These are phyloP conservation scores for Pelvicachromis taeniatus DNA, from an alignment of 2,113 vertebrate species.

Conservation along the genomic window DNA sequence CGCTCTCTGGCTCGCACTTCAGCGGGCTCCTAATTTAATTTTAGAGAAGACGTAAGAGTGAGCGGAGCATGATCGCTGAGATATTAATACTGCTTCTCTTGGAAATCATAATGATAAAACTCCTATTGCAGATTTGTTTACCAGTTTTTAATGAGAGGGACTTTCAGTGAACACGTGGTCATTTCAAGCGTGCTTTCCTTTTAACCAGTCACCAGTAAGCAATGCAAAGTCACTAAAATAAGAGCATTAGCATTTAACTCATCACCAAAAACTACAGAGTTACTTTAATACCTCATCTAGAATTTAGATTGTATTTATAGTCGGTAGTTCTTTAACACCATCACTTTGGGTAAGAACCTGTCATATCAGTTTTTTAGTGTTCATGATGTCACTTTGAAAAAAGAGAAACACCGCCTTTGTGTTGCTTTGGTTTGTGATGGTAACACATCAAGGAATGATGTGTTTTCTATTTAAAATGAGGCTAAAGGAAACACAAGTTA, in stretches of 20 bases:
- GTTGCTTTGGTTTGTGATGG: neutral
- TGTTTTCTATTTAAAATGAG: neutral
- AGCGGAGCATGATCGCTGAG: conserved; percentile 33
- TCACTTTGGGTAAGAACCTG: neutral
- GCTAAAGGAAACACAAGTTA: neutral
- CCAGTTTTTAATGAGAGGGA: conserved; percentile 23
- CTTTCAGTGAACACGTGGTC: neutral
- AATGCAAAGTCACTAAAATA: neutral
- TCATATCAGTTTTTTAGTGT: neutral
- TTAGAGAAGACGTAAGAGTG: conserved; percentile 44
- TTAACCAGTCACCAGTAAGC: neutral
- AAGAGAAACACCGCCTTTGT: neutral
- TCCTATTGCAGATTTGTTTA: conserved; percentile 24
- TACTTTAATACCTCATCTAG: neutral
- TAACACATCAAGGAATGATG: neutral
- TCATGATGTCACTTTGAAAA: neutral
- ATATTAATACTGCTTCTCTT: conserved; percentile 55
- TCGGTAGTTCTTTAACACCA: neutral
- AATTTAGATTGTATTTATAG: neutral
- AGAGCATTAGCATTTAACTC: neutral
- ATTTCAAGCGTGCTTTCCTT: neutral
- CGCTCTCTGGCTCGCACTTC: conserved; percentile 48
- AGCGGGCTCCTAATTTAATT: conserved; percentile 62
- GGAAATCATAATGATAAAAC: conserved; percentile 57
- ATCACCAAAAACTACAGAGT: neutral